Evolutionary conservation across 2,113 vertebrate species (phyloP), one percentile per base, ranked within the genome.

Genomic region (Cacatua alba): DNA sequence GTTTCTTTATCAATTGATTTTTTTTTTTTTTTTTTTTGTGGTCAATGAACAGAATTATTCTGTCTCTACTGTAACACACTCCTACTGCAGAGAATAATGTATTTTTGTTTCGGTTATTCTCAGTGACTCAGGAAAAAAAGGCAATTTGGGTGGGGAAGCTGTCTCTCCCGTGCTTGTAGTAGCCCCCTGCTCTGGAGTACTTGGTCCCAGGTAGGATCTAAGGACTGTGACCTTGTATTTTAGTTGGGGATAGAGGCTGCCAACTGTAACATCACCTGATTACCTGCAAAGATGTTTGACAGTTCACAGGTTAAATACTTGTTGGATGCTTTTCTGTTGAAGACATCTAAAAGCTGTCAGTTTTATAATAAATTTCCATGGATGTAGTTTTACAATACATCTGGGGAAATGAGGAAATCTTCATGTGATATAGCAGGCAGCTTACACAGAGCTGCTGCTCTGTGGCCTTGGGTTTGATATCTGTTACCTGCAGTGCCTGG

Each of bases 41-140:
- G 29, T 16, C 64, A 74, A 55, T 17, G 21, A 72, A 74, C 9
- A 75, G 52, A 79, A 16, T 8, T 0, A 18, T 37, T 71, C 35
- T 49, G 5, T 13, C 19, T 21, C 4, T 17, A 7, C 3, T 0
- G 0, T 7, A 4, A 78, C 11, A 25, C 64, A 24, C 14, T 43
- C 13, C 13, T 46, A 18, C 8, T 43, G 41, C 17, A 39, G 12
- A 12, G 15, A 72, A 51, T 2, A 7, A 3, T 3, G 7, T 10
- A 7, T 2, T n/a, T 26, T 20, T 29, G 12, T 52, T 92, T 37
- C 35, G n/a, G 41, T 29, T 43, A 24, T 31, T 74, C 81, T 39
- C 63, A 52, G 35, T 43, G 74, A 25, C 12, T 39, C 60, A 60
- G 43, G 39, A 18, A 9, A 62, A 88, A 80, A 62, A 35, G n/a